Evolutionary conservation across 2,113 vertebrate species (phyloP).

Genomic region (Gallinago paraguaiae): DNA sequence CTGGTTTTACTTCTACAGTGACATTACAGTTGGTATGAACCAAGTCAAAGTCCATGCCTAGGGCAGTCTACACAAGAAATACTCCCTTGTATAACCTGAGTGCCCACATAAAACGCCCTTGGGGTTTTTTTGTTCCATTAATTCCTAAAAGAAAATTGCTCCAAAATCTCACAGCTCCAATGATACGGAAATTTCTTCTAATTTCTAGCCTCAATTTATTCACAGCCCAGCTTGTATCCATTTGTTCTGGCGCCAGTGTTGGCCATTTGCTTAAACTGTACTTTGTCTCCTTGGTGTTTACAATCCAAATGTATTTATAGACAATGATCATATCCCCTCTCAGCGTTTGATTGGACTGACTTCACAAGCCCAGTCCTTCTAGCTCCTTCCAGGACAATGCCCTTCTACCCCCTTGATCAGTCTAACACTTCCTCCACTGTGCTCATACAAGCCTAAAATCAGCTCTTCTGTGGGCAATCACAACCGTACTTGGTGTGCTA

Average conservation of each 20-base stretch:
- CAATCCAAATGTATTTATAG: neutral
- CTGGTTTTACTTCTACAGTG: neutral
- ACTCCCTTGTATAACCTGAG: neutral
- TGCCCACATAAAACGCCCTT: neutral
- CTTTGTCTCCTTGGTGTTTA: neutral
- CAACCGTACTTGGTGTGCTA: neutral
- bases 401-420: neutral
- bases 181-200: neutral
- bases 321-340: accelerated
- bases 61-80: neutral
- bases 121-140: neutral
- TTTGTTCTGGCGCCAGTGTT: neutral
- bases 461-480: neutral
- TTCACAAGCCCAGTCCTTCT: neutral
- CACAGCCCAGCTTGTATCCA: neutral
- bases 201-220: neutral
- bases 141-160: neutral
- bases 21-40: neutral
- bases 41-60: neutral
- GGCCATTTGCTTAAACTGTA: neutral
- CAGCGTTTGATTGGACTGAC: neutral
- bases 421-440: neutral
- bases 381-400: neutral
- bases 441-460: neutral
- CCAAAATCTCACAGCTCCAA: neutral